phyloP scores from a whole-genome alignment of 2,113 vertebrate genomes.

The Crotalus horridus region DNA sequence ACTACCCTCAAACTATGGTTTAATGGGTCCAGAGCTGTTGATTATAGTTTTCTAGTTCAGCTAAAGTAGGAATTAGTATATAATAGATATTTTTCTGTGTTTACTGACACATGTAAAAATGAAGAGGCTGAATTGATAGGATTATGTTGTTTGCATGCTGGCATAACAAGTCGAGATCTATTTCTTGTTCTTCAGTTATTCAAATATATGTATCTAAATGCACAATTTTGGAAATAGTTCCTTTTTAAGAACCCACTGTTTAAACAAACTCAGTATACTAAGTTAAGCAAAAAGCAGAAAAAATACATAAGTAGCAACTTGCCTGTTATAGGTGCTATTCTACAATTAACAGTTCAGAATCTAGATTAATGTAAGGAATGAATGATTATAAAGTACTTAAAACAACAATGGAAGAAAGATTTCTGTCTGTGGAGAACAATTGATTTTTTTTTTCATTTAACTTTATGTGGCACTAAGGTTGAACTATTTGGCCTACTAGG shows the following conservation, averaged over 20 bases:
- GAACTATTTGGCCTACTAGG: slow-evolving; percentile 1
- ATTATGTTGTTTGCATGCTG: neutral
- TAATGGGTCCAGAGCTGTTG: neutral
- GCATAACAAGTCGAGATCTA: neutral
- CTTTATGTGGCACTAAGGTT: neutral
- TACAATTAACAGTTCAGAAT: neutral
- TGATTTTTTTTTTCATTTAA: neutral
- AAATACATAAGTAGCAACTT: neutral
- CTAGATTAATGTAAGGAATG: neutral
- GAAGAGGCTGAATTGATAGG: neutral
- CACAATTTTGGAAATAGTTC: neutral
- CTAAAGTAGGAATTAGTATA: neutral
- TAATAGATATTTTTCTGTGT: neutral
- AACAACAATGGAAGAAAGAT: neutral
- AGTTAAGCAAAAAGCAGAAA: neutral
- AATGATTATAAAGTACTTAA: neutral
- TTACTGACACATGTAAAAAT: neutral
- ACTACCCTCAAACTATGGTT: neutral
- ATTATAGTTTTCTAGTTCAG: neutral
- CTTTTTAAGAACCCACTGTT: neutral
- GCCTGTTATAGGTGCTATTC: neutral
- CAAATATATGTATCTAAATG: neutral
- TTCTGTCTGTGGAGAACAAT: neutral
- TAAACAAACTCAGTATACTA: neutral
- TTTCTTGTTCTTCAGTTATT: neutral